Percentiles rank a stretch among this genome's conserved stretches.
phyloP scores from a whole-genome alignment of 2,888 invertebrate genomes.

The Amiota minor region DNA sequence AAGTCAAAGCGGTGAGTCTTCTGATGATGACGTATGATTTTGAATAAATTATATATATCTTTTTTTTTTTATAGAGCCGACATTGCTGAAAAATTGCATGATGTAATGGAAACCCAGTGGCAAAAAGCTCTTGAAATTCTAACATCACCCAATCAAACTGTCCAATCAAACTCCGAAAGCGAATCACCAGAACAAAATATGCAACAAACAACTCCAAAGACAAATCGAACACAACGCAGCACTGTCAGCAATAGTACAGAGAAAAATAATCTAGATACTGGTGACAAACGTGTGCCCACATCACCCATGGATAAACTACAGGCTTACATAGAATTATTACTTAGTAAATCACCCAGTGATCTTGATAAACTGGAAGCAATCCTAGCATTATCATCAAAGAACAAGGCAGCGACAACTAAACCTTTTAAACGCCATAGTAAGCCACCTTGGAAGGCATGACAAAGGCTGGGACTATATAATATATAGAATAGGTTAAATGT shows the following conservation, averaged over 20 bases:
- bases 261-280: constrained; percentile 58
- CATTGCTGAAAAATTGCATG: constrained; percentile 83
- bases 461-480: background rate
- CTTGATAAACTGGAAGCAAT: constrained; percentile 70
- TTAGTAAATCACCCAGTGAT: constrained; percentile 75
- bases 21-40: background rate
- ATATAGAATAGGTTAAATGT: background rate
- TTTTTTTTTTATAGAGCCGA: constrained; percentile 75
- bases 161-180: constrained; percentile 45
- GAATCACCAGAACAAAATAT: constrained; percentile 64
- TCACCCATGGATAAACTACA: constrained; percentile 68
- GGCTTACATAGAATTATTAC: constrained; percentile 73
- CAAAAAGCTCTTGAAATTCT: constrained; percentile 83
- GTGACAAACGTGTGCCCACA: constrained; percentile 50
- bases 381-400: constrained; percentile 56
- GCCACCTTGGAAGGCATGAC: constrained; percentile 68
- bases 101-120: constrained; percentile 88
- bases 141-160: constrained; percentile 72
- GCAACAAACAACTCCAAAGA: constrained; percentile 68
- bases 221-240: constrained; percentile 60
- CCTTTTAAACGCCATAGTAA: constrained; percentile 52
- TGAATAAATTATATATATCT: background rate
- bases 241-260: constrained; percentile 49
- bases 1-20: constrained; percentile 65
- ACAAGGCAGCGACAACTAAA: constrained; percentile 45